Evolutionary conservation across 2,888 invertebrate species (phyloP).

Genomic region (Eristalis arbustorum): DNA sequence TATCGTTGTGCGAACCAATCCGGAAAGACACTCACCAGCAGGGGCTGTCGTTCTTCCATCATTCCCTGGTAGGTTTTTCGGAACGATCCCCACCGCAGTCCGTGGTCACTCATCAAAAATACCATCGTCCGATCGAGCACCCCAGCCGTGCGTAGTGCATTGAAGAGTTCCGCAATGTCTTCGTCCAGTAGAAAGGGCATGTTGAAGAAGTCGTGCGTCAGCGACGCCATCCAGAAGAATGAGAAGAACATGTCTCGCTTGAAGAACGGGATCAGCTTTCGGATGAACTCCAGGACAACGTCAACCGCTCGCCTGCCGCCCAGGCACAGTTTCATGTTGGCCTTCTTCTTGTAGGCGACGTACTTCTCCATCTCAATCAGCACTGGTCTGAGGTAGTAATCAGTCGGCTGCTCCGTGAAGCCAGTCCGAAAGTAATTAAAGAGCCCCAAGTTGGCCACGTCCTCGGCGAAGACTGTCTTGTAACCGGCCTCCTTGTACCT

Average conservation of each 20-base stretch:
- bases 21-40: slow-evolving; percentile 88
- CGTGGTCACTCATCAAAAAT: slow-evolving; percentile 93
- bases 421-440: slow-evolving; percentile 91
- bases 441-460: slow-evolving; percentile 88
- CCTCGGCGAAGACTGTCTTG: slow-evolving; percentile 91
- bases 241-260: slow-evolving; percentile 86
- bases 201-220: slow-evolving; percentile 92
- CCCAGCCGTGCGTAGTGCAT: slow-evolving; percentile 69
- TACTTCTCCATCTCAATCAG: slow-evolving; percentile 85
- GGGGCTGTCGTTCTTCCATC: slow-evolving; percentile 93
- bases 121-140: slow-evolving; percentile 85
- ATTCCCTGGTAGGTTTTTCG: slow-evolving; percentile 90
- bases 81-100: slow-evolving; percentile 92
- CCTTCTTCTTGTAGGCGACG: slow-evolving; percentile 83
- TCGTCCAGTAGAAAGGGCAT: slow-evolving; percentile 88
- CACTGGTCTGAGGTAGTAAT: slow-evolving; percentile 91
- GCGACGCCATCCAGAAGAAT: slow-evolving; percentile 91
- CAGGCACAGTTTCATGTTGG: slow-evolving; percentile 76
- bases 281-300: slow-evolving; percentile 86
- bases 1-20: slow-evolving; percentile 85
- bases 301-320: slow-evolving; percentile 83
- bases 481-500: slow-evolving; percentile 87
- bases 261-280: slow-evolving; percentile 84
- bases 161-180: slow-evolving; percentile 73
- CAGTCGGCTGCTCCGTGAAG: slow-evolving; percentile 89